Conservation (phyloP, 2,888 invertebrate genomes). For the Chymomyza caudatula region DNA sequence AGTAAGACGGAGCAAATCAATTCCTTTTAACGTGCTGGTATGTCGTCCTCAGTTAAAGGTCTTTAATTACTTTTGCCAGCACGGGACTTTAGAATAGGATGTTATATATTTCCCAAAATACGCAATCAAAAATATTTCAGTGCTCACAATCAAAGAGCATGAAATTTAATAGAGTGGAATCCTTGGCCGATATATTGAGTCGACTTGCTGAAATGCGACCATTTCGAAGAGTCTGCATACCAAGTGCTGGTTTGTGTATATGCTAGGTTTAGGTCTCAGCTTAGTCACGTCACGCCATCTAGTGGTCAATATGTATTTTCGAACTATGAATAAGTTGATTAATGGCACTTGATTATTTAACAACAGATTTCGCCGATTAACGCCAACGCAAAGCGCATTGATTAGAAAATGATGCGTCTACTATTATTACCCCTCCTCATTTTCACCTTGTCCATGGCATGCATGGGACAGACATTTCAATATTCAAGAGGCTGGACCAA, state of each 20-base stretch:
- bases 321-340: neutral
- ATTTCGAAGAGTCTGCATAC: neutral
- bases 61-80: no score
- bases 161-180: no score
- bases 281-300: neutral
- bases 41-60: no score
- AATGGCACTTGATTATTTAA: neutral
- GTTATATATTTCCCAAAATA: no score
- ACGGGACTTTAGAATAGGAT: no score
- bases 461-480: slow-evolving; percentile 85
- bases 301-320: neutral
- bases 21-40: no score
- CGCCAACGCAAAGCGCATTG: neutral
- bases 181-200: no score
- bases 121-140: no score
- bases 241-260: neutral
- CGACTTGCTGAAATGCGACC: no score
- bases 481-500: slow-evolving; percentile 89
- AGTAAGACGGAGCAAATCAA: no score
- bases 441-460: slow-evolving; percentile 69
- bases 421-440: slow-evolving; percentile 62
- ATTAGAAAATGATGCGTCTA: slow-evolving; percentile 61
- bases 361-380: neutral
- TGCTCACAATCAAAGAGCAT: no score
- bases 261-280: neutral